Percentiles rank a stretch among this genome's conserved stretches.
Evolutionary conservation across 2,888 invertebrate species (phyloP).

Genomic region (Drosophila putrida): DNA sequence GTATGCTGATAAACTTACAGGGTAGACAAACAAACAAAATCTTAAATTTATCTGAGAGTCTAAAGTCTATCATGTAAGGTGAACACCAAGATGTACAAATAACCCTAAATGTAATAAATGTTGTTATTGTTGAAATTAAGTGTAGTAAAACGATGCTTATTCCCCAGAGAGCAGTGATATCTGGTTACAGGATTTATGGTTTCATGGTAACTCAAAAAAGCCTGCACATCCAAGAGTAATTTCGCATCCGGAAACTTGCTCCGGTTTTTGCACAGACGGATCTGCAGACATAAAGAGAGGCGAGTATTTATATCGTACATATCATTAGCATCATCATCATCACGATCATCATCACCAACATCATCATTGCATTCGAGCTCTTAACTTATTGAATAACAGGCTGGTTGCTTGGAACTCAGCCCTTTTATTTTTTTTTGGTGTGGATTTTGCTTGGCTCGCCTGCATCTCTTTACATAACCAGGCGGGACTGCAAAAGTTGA

Average conservation of each 20-base stretch:
- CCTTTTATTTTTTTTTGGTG: constrained; percentile 35
- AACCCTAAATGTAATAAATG: background rate
- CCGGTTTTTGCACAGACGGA: constrained; percentile 35
- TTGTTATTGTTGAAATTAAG: background rate
- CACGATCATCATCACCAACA: constrained; percentile 25
- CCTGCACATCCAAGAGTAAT: constrained; percentile 8
- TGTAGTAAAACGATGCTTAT: constrained; percentile 1
- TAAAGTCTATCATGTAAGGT: no score
- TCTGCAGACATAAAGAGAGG: constrained; percentile 4
- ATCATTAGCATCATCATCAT: constrained; percentile 34
- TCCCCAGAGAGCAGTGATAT: background rate
- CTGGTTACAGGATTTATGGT: constrained; percentile 6
- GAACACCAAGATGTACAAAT: background rate
- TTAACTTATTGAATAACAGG: constrained; percentile 70
- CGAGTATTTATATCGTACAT: background rate
- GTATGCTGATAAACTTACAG: no score
- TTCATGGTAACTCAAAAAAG: background rate
- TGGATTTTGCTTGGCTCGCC: constrained; percentile 30
- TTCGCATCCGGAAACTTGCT: constrained; percentile 70
- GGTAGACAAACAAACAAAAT: no score
- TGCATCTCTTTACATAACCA: constrained; percentile 72
- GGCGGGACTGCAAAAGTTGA: constrained; percentile 56
- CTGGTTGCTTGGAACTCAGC: constrained; percentile 41
- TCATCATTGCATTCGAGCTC: constrained; percentile 36
- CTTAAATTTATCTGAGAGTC: no score